Conservation (phyloP, 2,113 vertebrate species). For the Pelobates fuscus region DNA sequence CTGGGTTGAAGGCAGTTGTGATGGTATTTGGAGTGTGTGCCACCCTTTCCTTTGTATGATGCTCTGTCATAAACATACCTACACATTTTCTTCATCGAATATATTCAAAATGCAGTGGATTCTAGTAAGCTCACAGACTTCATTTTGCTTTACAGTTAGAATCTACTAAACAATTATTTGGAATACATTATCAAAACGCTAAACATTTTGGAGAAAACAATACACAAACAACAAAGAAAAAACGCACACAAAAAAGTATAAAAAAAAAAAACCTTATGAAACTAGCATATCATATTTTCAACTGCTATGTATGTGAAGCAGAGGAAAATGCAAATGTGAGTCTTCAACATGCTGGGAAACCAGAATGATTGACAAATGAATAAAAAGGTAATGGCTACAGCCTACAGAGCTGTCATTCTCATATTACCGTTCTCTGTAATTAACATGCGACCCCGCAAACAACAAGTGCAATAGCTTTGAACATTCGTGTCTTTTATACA, state of each 20-base stretch:
- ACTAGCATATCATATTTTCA: neutral
- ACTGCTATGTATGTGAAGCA: neutral
- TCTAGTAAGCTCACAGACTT: too few relatives aligned
- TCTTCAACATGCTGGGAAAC: conserved; percentile 36
- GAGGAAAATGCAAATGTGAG: conserved; percentile 38
- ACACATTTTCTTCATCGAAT: too few relatives aligned
- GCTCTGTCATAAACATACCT: too few relatives aligned
- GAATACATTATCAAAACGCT: too few relatives aligned
- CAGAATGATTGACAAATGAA: conserved; percentile 49
- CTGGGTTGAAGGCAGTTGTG: too few relatives aligned
- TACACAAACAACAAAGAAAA: too few relatives aligned
- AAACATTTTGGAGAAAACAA: too few relatives aligned
- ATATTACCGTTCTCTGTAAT: conserved; percentile 52
- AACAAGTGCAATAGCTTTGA: conserved; percentile 51
- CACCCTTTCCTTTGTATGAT: too few relatives aligned
- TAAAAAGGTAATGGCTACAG: conserved; percentile 51
- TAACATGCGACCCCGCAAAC: conserved; percentile 50
- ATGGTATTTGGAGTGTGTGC: too few relatives aligned
- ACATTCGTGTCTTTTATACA: conserved; percentile 49
- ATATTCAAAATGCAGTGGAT: too few relatives aligned
- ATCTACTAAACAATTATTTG: too few relatives aligned
- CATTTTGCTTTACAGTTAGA: too few relatives aligned
- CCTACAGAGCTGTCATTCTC: conserved; percentile 48
- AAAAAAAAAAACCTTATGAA: neutral
- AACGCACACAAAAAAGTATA: neutral